Base-by-base conservation (phyloP, 2,888 invertebrate species). In the Pardosa pseudoannulata region DNA sequence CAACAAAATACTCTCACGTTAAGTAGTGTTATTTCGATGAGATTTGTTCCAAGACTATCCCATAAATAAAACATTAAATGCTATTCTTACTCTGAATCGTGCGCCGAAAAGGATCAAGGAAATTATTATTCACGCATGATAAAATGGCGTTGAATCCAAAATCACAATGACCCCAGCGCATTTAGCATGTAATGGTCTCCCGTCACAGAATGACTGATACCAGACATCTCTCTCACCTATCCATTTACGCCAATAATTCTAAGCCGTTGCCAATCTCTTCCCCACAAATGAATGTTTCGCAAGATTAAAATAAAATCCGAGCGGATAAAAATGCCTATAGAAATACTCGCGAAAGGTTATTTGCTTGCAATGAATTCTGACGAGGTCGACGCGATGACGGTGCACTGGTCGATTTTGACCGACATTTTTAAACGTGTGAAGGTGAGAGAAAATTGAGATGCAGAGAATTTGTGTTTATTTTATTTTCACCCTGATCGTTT, bases 331-430 rank as follows among this genome's bases (percentile, higher is more conserved):
- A 67, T 19, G 19, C n/a, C 32, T 19, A 2, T 23, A 11, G 11
- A 1, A 29, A 16, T 13, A n/a, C n/a, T 67, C n/a, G 27, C 32
- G n/a, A 67, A 67, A 67, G 67, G 67, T 67, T 32, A 67, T 32
- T 31, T 16, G 31, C 19, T 31, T 16, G 31, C 19, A n/a, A 67
- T 32, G 36, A 19, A 23, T 36, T 67, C 31, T 19, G n/a, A 19
- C 31, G 32, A 31, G 31, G 67, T 31, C 67, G 28, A n/a, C 32
- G 28, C 36, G n/a, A 67, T 67, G 36, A 67, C 67, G 31, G 62
- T 16, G 56, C 50, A 70, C 31, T 56, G 76, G 31, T 50, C 67
- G n/a, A 29, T 11, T 16, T 31, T 74, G 74, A 81, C 74, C 80
- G 68, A 81, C 27, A 74, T 81, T 74, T n/a, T 46, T 67, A 23